Base-by-base conservation (phyloP, 1,140 invertebrate genomes). In the Bradynema listronoti region DNA sequence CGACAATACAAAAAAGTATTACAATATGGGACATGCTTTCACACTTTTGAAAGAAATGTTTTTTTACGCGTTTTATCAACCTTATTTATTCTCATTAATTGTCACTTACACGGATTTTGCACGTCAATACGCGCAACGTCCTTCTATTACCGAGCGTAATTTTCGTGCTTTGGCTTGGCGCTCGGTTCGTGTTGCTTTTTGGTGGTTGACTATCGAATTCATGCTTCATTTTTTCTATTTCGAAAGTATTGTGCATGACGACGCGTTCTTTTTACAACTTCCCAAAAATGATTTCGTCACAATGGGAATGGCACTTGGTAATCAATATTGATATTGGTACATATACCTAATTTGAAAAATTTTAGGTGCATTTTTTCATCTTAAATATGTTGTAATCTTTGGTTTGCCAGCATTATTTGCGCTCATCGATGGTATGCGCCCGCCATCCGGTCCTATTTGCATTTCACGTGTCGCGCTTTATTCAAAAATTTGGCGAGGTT, bases 361-460 rank as follows among this genome's bases (percentile, higher is more conserved):
- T 62, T 53, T 25, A 72, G 71, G 73, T 4, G 57, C 63, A 34
- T 78, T 78, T 50, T 77, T 77, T 50, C 74, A 77, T 47, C 29
- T 78, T 33, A 77, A 77, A 59, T 77, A 77, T 51, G 74, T 78
- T 6, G 66, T 77, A 9, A 77, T 77, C 22, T 77, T 77, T 57
- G 74, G 74, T 4, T 57, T 78, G 22, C 74, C 77, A 25, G 57
- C 74, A 0, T 41, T 77, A 19, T 77, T 77, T 50, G 74, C 74
- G 9, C 46, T 50, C 29, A 27, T 77, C 1, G 74, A 77, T 49
- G 70, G 68, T 41, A 78, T 77, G 75, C 41, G 69, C 41, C 74
- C 74, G 1, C 60, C 66, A 11, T 55, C 63, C 22, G 74, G 74
- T 7, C 74, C 74, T 2, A 78, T 77, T 36, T 77, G 74, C 58